phyloP scores from a whole-genome alignment of 2,888 invertebrate species.

The Prosopocoilus inquinatus region DNA sequence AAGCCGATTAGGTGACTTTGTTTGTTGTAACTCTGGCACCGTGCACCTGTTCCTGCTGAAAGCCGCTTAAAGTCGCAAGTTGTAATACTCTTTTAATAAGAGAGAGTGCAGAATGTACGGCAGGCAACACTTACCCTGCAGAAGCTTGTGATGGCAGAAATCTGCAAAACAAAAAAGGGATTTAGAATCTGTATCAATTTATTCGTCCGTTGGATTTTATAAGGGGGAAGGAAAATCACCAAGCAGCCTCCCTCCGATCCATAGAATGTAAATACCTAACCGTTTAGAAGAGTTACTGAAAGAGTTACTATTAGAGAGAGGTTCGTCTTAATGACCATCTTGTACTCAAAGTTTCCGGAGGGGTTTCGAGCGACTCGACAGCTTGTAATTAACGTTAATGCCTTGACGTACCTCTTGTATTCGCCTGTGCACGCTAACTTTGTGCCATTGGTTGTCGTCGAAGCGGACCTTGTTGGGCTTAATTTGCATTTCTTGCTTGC shows the following conservation, averaged over 20 bases:
- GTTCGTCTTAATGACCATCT: no score
- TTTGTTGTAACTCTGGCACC: no score
- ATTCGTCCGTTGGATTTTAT: no score
- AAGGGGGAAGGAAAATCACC: no score
- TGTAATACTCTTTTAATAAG: not conserved
- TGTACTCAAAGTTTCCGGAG: no score
- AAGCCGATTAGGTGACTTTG: no score
- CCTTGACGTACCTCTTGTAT: conserved; percentile 77
- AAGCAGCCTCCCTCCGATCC: no score
- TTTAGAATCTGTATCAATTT: not conserved
- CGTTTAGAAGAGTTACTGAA: no score
- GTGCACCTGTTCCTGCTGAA: not conserved
- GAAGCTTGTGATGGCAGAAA: conserved; percentile 83
- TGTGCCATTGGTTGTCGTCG: conserved; percentile 97
- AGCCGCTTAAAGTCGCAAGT: conserved; percentile 2
- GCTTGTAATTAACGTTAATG: not conserved
- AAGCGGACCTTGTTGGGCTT: conserved; percentile 86
- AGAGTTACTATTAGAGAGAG: no score
- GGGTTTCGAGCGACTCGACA: not conserved
- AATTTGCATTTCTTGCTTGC: conserved; percentile 85
- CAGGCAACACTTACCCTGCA: conserved; percentile 68
- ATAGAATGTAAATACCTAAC: no score
- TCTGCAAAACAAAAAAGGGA: conserved; percentile 60
- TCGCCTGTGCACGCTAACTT: conserved; percentile 82
- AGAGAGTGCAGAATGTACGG: no score